Percentiles rank a stretch among this genome's conserved stretches.
phyloP scores from a whole-genome alignment of 1,140 invertebrate genomes.

The Camponotus vicinus region DNA sequence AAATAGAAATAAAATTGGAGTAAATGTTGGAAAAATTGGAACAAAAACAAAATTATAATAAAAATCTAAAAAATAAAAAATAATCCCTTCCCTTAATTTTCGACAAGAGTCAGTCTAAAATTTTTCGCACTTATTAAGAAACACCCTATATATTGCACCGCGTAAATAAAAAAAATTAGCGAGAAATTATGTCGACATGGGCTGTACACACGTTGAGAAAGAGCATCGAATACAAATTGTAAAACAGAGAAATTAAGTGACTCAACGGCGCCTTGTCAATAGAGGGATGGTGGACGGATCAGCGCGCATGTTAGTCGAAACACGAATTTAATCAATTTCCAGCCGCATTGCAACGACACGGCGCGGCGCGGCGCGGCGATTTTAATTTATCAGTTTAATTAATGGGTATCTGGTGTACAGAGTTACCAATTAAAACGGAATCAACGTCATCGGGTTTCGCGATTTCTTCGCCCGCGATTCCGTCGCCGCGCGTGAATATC shows the following conservation, averaged over 20 bases:
- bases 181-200: neutral
- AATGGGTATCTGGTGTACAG: slow-evolving; percentile 40
- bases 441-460: slow-evolving; percentile 38
- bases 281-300: neutral
- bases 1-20: no score
- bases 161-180: neutral
- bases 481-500: slow-evolving; percentile 16
- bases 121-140: no score
- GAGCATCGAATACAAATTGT: neutral
- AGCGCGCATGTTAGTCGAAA: slow-evolving; percentile 5
- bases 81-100: no score
- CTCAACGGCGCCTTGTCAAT: slow-evolving; percentile 24
- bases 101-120: no score
- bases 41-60: no score
- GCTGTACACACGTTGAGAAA: neutral
- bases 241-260: neutral
- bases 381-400: slow-evolving; percentile 60
- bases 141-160: neutral
- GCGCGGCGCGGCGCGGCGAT: slow-evolving; percentile 6
- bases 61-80: no score
- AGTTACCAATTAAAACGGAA: slow-evolving; percentile 55
- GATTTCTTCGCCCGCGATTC: slow-evolving; percentile 29
- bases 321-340: slow-evolving; percentile 52
- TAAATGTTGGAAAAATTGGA: no score
- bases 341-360: slow-evolving; percentile 19